These are phyloP conservation scores for Micronycteris hirsuta DNA, from an alignment of 2,113 vertebrate species.

Conservation along the genomic window DNA sequence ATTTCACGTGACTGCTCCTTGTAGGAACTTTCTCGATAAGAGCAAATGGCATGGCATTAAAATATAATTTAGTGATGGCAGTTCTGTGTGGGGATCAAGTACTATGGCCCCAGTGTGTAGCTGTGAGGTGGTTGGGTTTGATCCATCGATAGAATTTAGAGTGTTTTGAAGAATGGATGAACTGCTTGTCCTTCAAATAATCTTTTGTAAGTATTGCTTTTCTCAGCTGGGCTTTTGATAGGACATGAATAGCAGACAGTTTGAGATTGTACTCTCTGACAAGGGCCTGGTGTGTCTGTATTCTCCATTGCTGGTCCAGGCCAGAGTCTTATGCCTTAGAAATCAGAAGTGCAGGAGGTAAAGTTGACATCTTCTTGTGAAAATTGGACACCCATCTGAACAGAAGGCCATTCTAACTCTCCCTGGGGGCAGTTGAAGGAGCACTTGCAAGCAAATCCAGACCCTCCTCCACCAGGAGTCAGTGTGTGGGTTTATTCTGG, in stretches of 20 bases:
- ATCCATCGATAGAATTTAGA: conserved; percentile 45
- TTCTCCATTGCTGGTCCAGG: conserved; percentile 48
- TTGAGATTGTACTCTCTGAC: conserved; percentile 55
- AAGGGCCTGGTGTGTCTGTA: conserved; percentile 55
- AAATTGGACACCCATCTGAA: conserved; percentile 20
- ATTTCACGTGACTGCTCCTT: neutral
- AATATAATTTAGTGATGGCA: neutral
- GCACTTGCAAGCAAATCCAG: neutral
- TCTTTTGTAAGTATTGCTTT: conserved; percentile 73
- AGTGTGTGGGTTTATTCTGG: neutral
- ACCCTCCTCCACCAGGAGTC: neutral
- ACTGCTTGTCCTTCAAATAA: conserved; percentile 62
- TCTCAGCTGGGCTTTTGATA: conserved; percentile 69
- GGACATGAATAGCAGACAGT: conserved; percentile 64
- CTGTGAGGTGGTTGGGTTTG: conserved; percentile 2
- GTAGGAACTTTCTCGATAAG: neutral
- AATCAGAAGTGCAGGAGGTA: conserved; percentile 43
- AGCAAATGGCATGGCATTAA: neutral
- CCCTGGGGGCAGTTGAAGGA: neutral
- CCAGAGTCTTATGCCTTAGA: conserved; percentile 42
- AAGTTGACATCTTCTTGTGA: conserved; percentile 52
- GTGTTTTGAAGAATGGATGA: conserved; percentile 52
- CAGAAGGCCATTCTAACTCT: neutral
- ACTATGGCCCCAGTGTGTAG: neutral
- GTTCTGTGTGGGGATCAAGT: neutral